Conservation (phyloP, 2,113 vertebrate species). For the Plectropomus leopardus region DNA sequence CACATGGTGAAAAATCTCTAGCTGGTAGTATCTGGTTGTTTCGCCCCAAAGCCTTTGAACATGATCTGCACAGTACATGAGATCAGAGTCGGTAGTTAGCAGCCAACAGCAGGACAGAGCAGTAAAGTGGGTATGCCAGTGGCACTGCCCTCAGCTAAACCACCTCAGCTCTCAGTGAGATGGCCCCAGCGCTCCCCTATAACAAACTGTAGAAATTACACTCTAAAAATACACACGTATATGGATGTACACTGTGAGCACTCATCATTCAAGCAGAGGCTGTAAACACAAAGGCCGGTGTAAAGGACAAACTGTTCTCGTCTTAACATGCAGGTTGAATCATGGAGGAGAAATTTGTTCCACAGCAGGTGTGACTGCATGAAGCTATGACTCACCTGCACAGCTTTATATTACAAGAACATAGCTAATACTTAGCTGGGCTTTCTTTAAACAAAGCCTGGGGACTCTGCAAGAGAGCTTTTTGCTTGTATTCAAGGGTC, state of each 20-base stretch:
- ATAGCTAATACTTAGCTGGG: background rate
- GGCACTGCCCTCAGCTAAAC: constrained; percentile 55
- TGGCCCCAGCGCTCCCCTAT: background rate
- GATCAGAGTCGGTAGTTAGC: constrained; percentile 28
- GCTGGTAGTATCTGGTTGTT: constrained; percentile 1
- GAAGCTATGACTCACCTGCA: background rate
- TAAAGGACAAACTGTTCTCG: constrained; percentile 11
- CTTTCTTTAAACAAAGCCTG: background rate
- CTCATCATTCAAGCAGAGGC: background rate
- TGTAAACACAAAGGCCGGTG: background rate
- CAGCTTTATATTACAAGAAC: background rate
- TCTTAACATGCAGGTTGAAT: constrained; percentile 14
- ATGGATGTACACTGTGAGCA: background rate
- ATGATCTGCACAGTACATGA: constrained; percentile 12
- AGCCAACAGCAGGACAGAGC: constrained; percentile 21
- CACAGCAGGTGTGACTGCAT: constrained; percentile 2
- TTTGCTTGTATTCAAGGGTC: background rate
- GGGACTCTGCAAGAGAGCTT: background rate
- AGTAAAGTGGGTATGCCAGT: constrained; percentile 26
- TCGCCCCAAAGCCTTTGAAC: constrained; percentile 5
- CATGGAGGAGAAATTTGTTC: constrained; percentile 7
- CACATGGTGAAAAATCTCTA: background rate
- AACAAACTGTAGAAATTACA: background rate
- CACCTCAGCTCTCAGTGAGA: constrained; percentile 26
- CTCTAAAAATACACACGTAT: background rate